Evolutionary conservation across 2,113 vertebrate genomes (phyloP).

Genomic region (Merops nubicus): DNA sequence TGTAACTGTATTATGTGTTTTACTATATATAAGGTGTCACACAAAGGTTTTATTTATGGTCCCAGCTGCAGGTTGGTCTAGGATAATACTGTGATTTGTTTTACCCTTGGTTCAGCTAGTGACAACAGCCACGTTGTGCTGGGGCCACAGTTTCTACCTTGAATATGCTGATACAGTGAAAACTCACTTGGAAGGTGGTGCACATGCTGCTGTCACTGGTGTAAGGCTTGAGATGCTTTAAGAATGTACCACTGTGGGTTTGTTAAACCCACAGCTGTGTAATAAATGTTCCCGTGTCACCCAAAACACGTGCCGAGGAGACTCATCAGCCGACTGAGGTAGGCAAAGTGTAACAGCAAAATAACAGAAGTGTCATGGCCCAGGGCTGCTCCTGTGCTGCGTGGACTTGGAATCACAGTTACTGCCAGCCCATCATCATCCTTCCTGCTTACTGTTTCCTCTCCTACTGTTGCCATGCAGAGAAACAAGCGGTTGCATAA

Average conservation of each 20-base stretch:
- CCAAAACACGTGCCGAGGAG: not conserved
- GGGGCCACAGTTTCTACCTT: not conserved
- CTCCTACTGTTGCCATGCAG: not conserved
- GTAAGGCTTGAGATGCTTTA: not conserved
- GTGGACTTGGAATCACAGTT: not conserved
- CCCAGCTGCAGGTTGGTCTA: not conserved
- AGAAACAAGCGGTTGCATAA: not conserved
- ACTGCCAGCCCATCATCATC: not conserved
- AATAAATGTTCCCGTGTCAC: not conserved
- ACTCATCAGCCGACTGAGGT: not conserved
- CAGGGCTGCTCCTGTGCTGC: accelerated
- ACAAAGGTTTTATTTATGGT: not conserved
- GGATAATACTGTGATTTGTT: not conserved
- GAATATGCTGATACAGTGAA: accelerated
- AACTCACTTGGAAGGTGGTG: not conserved
- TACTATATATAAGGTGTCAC: not conserved
- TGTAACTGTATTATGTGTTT: not conserved
- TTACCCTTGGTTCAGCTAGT: not conserved
- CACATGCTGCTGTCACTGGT: not conserved
- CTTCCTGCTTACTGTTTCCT: not conserved
- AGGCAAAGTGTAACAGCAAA: not conserved
- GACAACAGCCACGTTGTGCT: not conserved
- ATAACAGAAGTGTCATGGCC: not conserved
- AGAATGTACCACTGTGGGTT: not conserved
- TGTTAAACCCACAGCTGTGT: not conserved